These are phyloP conservation scores for Cosmia pyralina DNA, from an alignment of 2,888 invertebrate genomes.

Conservation along the genomic window DNA sequence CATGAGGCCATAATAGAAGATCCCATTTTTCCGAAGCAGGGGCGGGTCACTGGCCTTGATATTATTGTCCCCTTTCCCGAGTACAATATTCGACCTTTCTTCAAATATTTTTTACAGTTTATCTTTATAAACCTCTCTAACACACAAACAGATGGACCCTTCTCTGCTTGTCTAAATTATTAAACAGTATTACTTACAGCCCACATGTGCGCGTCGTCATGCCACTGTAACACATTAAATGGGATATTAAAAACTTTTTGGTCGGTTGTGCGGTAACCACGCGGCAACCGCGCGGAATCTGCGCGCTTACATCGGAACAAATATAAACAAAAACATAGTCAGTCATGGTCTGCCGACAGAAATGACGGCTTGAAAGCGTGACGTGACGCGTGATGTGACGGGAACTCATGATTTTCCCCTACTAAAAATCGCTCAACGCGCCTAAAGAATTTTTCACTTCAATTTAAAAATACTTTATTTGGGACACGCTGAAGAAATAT, in stretches of 20 bases:
- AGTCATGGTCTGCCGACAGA: too few relatives aligned
- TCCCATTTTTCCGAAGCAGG: too few relatives aligned
- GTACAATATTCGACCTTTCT: background rate
- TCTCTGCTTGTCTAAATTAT: too few relatives aligned
- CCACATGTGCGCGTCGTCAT: slow-evolving; percentile 47
- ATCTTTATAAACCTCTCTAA: too few relatives aligned
- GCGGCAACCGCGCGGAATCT: background rate
- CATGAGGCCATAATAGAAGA: background rate
- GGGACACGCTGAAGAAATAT: too few relatives aligned
- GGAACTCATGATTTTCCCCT: too few relatives aligned
- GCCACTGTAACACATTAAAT: slow-evolving; percentile 48
- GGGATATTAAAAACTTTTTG: background rate
- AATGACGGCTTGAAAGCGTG: too few relatives aligned
- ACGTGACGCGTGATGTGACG: too few relatives aligned
- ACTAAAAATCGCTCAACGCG: too few relatives aligned
- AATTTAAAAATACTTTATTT: too few relatives aligned
- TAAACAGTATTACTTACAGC: slow-evolving; percentile 37
- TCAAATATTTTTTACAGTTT: background rate
- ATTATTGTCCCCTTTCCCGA: background rate
- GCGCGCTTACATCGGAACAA: background rate
- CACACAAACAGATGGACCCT: background rate
- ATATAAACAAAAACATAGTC: too few relatives aligned
- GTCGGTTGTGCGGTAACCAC: background rate
- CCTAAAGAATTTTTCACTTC: too few relatives aligned
- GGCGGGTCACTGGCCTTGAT: background rate